Evolutionary conservation across 2,888 invertebrate genomes (phyloP).

Genomic region (Morinoia aosen): DNA sequence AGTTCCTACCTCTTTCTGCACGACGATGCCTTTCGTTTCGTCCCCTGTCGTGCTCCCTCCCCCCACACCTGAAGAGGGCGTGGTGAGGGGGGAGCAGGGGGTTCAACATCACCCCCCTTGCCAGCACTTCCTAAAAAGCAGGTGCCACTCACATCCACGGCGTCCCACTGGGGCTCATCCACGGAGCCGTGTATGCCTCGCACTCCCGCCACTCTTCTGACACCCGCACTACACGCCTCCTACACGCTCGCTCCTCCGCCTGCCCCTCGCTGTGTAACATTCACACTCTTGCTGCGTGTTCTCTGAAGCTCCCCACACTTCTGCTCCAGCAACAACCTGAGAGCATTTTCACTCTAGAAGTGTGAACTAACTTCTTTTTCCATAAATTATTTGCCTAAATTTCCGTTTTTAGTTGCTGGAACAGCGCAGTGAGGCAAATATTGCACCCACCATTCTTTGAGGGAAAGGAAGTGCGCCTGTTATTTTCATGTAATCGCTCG

Average conservation of each 20-base stretch:
- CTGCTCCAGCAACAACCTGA: not conserved
- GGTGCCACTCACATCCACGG: not conserved
- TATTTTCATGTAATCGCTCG: too few species aligned
- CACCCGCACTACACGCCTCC: slow-evolving; percentile 18
- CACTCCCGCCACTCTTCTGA: slow-evolving; percentile 18
- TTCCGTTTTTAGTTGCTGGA: too few species aligned
- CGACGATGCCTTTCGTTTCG: too few species aligned
- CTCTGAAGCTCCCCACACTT: not conserved
- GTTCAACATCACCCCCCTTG: not conserved
- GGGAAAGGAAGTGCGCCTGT: too few species aligned
- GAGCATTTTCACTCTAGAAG: not conserved
- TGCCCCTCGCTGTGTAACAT: not conserved
- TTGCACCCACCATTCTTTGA: too few species aligned
- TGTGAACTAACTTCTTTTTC: not conserved
- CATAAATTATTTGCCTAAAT: too few species aligned
- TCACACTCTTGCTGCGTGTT: not conserved
- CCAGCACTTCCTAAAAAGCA: not conserved
- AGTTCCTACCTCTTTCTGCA: too few species aligned
- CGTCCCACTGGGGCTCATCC: slow-evolving; percentile 42
- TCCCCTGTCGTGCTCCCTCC: not conserved
- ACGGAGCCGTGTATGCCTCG: not conserved
- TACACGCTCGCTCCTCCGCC: not conserved
- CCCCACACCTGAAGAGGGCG: not conserved
- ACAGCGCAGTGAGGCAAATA: too few species aligned
- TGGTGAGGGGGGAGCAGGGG: not conserved